Base-by-base conservation (phyloP, 2,797 vertebrate genomes). In the Todus mexicanus region DNA sequence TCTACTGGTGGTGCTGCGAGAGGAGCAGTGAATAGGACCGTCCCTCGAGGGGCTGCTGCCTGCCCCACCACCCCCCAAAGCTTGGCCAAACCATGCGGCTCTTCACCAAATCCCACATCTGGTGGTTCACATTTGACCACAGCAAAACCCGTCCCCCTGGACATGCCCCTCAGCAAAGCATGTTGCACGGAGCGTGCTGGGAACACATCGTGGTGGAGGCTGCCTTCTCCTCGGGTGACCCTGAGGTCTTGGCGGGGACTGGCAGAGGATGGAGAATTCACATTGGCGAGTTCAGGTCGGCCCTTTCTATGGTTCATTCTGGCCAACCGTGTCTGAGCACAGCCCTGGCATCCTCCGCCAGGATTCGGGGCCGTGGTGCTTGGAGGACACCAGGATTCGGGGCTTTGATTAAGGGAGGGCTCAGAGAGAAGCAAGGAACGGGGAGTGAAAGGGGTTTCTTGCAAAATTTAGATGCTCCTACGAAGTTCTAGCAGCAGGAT, bases 1-100 rank as follows among this genome's bases (percentile, higher is more conserved):
- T 78, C 50, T 38, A 15, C 1, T 14, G 69, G 54, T 27, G 26
- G 13, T 0, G 0, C 35, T 37, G 27, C 2, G 1, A 26, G 40
- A 78, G 33, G 42, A 53, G 61, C 51, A 47, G 79, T 1, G 2
- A 76, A 11, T 3, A 12, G 51, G 27, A 23, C 20, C 19, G 43
- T 75, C 51, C 57, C 48, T 0, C 17, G 0, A 33, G 64, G 78
- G 47, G 63, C 71, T 75, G 27, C 42, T 1, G 0, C n/a, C 42
- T 33, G 40, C 76, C 65, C 59, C 23, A 0, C 9, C 18, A 15
- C 26, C 72, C 79, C 22, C 8, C 65, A 18, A 5, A 54, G 35
- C 70, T 12, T 10, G 9, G 54, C 78, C 50, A 53, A 73, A n/a
- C 66, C 21, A 2, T 2, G 2, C 12, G 19, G 75, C 71, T 60